Percentiles rank a stretch among this genome's conserved stretches.
Evolutionary conservation across 2,888 invertebrate genomes (phyloP).

Genomic region (Caenorhabditis japonica): DNA sequence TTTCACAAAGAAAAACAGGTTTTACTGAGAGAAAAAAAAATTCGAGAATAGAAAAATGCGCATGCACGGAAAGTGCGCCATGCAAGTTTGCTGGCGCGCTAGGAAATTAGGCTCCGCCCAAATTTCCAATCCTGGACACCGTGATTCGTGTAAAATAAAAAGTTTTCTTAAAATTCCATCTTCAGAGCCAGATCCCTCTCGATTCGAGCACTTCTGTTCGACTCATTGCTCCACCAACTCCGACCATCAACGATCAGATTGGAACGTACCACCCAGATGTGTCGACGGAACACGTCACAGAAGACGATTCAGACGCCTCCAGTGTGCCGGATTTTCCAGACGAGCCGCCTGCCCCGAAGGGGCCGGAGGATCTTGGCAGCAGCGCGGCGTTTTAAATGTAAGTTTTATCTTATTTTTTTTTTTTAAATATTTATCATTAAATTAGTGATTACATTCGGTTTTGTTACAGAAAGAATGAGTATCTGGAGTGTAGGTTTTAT

Average conservation of each 20-base stretch:
- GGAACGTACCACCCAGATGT: constrained; percentile 8
- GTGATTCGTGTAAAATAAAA: too few relatives aligned
- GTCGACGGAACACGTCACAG: neutral
- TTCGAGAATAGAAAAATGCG: too few relatives aligned
- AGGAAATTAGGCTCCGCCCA: too few relatives aligned
- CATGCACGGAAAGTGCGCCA: too few relatives aligned
- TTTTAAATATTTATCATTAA: neutral
- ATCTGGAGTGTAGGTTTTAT: neutral
- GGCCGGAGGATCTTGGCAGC: constrained; percentile 65
- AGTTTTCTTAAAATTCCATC: too few relatives aligned
- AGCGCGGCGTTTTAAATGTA: constrained; percentile 61
- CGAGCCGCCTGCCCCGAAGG: constrained; percentile 65
- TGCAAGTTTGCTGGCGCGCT: too few relatives aligned
- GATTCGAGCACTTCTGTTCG: constrained; percentile 1
- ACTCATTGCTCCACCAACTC: constrained; percentile 52
- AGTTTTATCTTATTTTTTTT: constrained; percentile 12
- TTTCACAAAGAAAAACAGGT: too few relatives aligned
- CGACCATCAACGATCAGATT: constrained; percentile 15
- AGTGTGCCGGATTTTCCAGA: constrained; percentile 59
- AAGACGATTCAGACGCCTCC: constrained; percentile 40
- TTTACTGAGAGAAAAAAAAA: too few relatives aligned
- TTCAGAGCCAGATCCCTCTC: neutral
- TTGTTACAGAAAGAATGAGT: neutral
- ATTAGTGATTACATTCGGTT: too few relatives aligned
- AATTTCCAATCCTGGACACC: too few relatives aligned